Evolutionary conservation across 2,888 invertebrate genomes (phyloP), one percentile per base, ranked within the genome.

Genomic region (Metacarcinus magister): DNA sequence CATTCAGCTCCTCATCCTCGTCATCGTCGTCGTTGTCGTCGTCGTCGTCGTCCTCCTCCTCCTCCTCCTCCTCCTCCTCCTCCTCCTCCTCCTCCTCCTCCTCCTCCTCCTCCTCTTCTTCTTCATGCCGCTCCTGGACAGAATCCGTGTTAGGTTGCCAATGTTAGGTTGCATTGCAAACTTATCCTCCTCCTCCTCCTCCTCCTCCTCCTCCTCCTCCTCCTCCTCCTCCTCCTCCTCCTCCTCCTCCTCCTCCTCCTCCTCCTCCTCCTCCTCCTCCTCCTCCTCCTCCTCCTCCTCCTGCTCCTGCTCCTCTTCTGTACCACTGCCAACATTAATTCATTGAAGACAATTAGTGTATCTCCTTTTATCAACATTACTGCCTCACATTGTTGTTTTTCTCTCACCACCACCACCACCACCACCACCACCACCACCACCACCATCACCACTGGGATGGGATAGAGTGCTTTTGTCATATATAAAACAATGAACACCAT

Each of bases 281-380:
- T 67, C 67, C 67, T 67, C 67, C 67, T 67, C 67, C 67, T 67
- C 67, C 67, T n/a, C 67, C 67, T 67, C 67, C 67, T 67, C 67
- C 67, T 67, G 23, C 67, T 67, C 67, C 67, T 67, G 23, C 67
- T 67, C 67, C 67, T 67, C 23, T 23, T 67, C 67, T 54, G 54
- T 10, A 13, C 10, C 54, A 54, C n/a, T n/a, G n/a, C n/a, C n/a
- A n/a, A n/a, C n/a, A 89, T 54, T 54, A 54, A 13, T 54, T 16
- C 54, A 54, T 54, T 54, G 8, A 54, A 16, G 16, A 54, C 54
- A 54, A 54, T 54, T 54, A 54, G 54, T 54, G 10, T 54, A 54
- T 10, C 67, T 67, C 67, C 67, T 67, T n/a, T n/a, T 67, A 19
- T n/a, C 46, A 46, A 4, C 10, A 46, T 10, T 46, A 46, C 46